A percentile compares a stretch with the other conserved stretches of the same genome.
Conservation (phyloP, 2,113 vertebrate species). For the Engraulis encrasicolus region DNA sequence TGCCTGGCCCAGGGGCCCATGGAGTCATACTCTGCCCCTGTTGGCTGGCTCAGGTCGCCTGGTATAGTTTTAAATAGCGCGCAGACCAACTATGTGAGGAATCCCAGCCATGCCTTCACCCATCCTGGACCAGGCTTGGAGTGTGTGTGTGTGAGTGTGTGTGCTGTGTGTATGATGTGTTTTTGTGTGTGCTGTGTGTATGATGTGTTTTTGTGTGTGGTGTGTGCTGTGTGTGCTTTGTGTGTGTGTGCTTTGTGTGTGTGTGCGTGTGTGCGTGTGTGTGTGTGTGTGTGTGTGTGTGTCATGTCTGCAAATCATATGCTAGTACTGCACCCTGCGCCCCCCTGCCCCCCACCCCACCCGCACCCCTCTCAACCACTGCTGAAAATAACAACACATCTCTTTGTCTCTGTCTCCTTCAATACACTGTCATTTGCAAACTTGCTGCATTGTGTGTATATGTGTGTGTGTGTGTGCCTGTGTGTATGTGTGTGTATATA, state of each 20-base stretch:
- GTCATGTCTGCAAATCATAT: conserved; percentile 59
- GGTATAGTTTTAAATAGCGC: conserved; percentile 75
- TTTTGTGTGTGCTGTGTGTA: not conserved
- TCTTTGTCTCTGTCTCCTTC: conserved; percentile 14
- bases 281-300: conserved; percentile 44
- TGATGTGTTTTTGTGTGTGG: conserved; percentile 45
- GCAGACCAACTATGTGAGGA: conserved; percentile 77
- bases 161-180: conserved; percentile 47
- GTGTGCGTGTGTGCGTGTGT: not conserved
- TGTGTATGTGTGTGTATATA: not conserved
- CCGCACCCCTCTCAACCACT: conserved; percentile 69
- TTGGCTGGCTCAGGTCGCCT: conserved; percentile 40
- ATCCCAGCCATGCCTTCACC: conserved; percentile 71
- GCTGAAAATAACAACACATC: conserved; percentile 25
- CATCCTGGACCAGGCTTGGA: conserved; percentile 53
- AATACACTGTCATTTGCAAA: not conserved
- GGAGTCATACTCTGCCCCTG: not conserved
- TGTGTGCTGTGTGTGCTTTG: conserved; percentile 4
- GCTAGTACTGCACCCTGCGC: conserved; percentile 25
- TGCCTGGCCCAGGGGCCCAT: too few species aligned
- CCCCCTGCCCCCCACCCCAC: conserved; percentile 37
- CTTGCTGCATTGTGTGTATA: not conserved
- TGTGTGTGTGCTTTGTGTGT: too few species aligned
- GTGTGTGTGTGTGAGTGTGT: conserved; percentile 1
- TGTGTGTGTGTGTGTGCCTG: conserved; percentile 6